Percentiles rank a stretch among this genome's conserved stretches.
These are phyloP conservation scores for Dastarcus helophoroides DNA, from an alignment of 2,888 invertebrate species.

Conservation along the genomic window DNA sequence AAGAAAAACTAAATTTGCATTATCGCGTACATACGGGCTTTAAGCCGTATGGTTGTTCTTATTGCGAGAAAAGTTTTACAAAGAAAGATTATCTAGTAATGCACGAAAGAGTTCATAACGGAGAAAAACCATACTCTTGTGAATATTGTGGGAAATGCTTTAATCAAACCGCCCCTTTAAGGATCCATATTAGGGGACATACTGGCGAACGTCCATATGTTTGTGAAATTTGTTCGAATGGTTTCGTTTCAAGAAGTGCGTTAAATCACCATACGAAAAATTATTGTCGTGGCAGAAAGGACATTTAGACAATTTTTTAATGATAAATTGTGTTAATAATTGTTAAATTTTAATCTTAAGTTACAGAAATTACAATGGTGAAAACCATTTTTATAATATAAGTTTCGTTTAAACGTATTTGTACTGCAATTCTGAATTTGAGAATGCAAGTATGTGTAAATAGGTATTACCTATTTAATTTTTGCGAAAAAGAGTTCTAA, in stretches of 20 bases:
- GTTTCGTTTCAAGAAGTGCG: conserved; percentile 20
- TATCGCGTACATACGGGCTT: conserved; percentile 24
- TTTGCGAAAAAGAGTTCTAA: too few species aligned
- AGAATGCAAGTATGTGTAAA: too few species aligned
- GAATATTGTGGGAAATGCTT: conserved; percentile 22
- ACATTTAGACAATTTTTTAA: too few species aligned
- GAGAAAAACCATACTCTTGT: conserved; percentile 26
- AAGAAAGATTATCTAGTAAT: conserved; percentile 21
- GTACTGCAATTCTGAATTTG: too few species aligned
- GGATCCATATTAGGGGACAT: conserved; percentile 19
- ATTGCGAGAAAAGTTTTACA: conserved; percentile 24
- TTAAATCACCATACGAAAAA: conserved; percentile 18
- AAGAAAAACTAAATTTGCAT: conserved; percentile 27
- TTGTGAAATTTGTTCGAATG: conserved; percentile 21
- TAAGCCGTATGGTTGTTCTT: conserved; percentile 23
- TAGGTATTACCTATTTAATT: too few species aligned
- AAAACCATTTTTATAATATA: too few species aligned
- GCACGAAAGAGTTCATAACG: conserved; percentile 25
- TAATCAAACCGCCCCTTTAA: conserved; percentile 20
- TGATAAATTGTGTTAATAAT: too few species aligned
- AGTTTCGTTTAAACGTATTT: too few species aligned
- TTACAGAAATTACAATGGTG: too few species aligned
- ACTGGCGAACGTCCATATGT: conserved; percentile 22
- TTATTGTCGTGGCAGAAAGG: too few species aligned
- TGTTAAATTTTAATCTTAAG: too few species aligned